Evolutionary conservation across 2,888 invertebrate species (phyloP).

Genomic region (Drosophila formosana): DNA sequence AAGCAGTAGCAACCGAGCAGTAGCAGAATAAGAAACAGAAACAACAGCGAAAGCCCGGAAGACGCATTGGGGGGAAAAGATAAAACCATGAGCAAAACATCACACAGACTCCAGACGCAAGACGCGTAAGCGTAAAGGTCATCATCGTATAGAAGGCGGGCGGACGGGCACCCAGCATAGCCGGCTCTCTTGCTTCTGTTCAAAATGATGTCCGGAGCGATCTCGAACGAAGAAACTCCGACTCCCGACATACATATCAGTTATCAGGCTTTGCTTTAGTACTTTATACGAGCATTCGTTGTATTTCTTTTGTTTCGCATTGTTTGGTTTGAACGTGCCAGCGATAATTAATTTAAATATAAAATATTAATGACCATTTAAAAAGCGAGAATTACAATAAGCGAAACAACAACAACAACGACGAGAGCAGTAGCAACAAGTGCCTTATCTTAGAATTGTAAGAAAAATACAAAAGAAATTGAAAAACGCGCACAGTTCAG

Average conservation of each 20-base stretch:
- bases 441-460: conserved; percentile 56
- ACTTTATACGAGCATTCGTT: conserved; percentile 28
- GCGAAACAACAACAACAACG: conserved; percentile 29
- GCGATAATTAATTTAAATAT: conserved; percentile 71
- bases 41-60: conserved; percentile 63
- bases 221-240: not conserved
- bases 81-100: conserved; percentile 43
- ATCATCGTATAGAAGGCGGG: conserved; percentile 23
- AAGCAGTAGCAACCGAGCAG: not conserved
- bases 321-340: conserved; percentile 44
- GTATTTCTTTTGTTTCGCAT: conserved; percentile 33
- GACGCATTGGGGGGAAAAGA: conserved; percentile 58
- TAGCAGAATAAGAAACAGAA: conserved; percentile 19
- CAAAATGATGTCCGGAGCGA: not conserved
- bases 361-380: conserved; percentile 58
- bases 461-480: conserved; percentile 45
- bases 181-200: conserved; percentile 10
- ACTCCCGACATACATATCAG: conserved; percentile 55
- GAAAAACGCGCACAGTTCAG: conserved; percentile 35
- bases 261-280: conserved; percentile 27
- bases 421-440: conserved; percentile 13
- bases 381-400: conserved; percentile 44
- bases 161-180: conserved; percentile 24
- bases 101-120: conserved; percentile 17
- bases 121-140: conserved; percentile 41